These are phyloP conservation scores for Cacatua alba DNA, from an alignment of 2,113 vertebrate species.

Conservation along the genomic window DNA sequence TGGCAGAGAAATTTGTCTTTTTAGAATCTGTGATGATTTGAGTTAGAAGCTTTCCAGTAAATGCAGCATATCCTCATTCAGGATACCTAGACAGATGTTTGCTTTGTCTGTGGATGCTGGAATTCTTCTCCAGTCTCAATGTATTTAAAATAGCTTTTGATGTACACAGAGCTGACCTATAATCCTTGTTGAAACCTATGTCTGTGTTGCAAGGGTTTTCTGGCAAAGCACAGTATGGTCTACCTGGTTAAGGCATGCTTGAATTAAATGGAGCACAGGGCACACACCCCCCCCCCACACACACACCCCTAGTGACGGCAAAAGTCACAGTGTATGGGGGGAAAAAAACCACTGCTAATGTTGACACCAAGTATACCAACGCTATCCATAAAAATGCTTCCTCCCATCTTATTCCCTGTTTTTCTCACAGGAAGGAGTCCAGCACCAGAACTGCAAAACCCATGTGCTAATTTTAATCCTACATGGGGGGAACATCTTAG, in stretches of 20 bases:
- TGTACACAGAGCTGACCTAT: not conserved
- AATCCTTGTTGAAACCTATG: not conserved
- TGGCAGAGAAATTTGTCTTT: not conserved
- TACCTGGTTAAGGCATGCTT: not conserved
- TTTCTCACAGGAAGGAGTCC: conserved; percentile 70
- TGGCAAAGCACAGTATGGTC: not conserved
- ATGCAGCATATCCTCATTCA: not conserved
- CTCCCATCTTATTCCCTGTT: not conserved
- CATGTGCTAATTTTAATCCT: conserved; percentile 92
- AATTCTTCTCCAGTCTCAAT: not conserved
- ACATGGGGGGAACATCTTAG: conserved; percentile 93
- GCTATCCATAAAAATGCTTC: not conserved
- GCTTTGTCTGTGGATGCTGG: not conserved
- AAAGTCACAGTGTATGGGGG: not conserved
- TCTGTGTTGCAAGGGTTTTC: not conserved
- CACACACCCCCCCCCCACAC: accelerated
- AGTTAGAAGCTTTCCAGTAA: not conserved
- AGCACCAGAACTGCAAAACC: conserved; percentile 85
- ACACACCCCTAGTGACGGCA: not conserved
- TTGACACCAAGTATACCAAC: not conserved
- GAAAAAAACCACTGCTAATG: not conserved
- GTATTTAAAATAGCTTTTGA: not conserved
- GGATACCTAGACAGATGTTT: not conserved
- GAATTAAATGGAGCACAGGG: not conserved
- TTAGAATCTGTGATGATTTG: not conserved